Conservation (phyloP, 2,113 vertebrate genomes). For the Cryptotis parvus region DNA sequence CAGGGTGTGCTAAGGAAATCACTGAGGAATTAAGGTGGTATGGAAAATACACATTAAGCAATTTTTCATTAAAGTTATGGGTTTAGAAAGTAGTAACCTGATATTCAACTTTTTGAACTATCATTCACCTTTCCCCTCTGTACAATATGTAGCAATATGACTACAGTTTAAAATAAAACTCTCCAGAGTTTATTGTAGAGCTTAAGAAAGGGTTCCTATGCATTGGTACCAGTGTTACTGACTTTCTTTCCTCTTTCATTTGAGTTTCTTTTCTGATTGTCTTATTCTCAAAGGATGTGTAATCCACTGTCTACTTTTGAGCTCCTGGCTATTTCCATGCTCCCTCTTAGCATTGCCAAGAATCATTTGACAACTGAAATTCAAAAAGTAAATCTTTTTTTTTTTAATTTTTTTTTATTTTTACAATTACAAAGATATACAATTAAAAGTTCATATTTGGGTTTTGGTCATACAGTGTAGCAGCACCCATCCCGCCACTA, state of each 20-base stretch:
- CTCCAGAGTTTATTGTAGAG: not conserved
- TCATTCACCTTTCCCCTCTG: not conserved
- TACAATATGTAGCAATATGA: not conserved
- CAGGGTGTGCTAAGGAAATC: not conserved
- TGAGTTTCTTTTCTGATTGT: slow-evolving; percentile 9
- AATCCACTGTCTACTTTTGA: not conserved
- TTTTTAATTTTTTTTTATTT: too few species aligned
- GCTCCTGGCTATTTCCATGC: not conserved
- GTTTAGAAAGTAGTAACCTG: not conserved
- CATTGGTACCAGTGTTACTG: not conserved
- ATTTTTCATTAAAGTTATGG: not conserved
- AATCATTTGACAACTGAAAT: not conserved
- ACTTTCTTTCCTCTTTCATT: not conserved
- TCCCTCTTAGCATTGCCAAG: not conserved
- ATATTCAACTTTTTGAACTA: not conserved
- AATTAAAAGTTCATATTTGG: too few species aligned
- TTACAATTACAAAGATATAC: too few species aligned
- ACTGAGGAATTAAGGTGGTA: accelerated
- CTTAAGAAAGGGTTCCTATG: not conserved
- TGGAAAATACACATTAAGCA: not conserved
- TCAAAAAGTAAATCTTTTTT: slow-evolving; percentile 10
- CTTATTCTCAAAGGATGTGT: not conserved
- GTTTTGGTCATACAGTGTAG: too few species aligned
- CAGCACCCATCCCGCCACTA: too few species aligned
- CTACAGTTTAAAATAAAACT: not conserved